Percentiles rank a stretch among this genome's conserved stretches.
Conservation (phyloP, 2,888 invertebrate species). For the Synergus umbraculus region DNA sequence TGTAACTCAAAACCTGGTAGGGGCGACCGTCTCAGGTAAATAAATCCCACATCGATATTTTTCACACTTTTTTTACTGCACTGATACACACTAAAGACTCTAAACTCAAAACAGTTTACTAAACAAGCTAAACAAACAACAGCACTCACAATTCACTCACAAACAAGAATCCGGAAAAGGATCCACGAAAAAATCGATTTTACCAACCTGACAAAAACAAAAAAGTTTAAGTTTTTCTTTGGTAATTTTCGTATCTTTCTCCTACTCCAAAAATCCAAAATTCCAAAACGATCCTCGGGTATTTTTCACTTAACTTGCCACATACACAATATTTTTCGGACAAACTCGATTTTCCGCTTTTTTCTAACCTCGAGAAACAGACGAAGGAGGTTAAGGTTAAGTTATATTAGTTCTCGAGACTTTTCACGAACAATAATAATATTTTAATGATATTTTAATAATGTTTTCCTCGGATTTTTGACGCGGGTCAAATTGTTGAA, state of each 20-base stretch:
- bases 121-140: too few species aligned
- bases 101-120: too few species aligned
- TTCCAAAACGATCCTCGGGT: neutral
- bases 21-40: neutral
- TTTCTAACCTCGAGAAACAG: constrained; percentile 10
- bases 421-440: too few species aligned
- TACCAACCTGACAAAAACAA: neutral
- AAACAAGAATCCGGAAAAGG: neutral
- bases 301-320: neutral
- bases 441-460: too few species aligned
- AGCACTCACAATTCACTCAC: neutral
- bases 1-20: constrained; percentile 14
- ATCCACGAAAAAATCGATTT: neutral
- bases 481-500: neutral
- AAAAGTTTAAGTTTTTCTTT: neutral
- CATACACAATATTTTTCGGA: neutral
- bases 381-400: neutral
- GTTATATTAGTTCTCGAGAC: too few species aligned
- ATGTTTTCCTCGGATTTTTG: neutral
- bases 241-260: neutral
- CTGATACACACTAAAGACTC: neutral
- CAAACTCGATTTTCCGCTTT: constrained; percentile 7
- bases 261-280: too few species aligned
- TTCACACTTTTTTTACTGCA: neutral
- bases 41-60: neutral